These are phyloP conservation scores for Dryas iulia DNA, from an alignment of 1,140 invertebrate species.

Conservation along the genomic window DNA sequence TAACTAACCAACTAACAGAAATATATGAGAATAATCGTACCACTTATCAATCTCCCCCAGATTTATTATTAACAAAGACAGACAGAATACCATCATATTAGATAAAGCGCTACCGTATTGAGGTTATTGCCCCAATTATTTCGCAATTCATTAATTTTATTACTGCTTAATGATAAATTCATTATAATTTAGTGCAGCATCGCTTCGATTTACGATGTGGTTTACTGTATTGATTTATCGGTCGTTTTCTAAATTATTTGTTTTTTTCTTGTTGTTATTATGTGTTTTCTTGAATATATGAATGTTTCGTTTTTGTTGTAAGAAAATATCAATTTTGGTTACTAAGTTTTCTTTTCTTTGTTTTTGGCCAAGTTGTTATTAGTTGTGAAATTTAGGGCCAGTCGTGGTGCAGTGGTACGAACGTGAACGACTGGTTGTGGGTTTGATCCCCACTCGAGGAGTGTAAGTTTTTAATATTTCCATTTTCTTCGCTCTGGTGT, in stretches of 20 bases:
- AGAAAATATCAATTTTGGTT: not conserved
- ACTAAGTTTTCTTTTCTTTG: no score
- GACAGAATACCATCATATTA: slow-evolving; percentile 13
- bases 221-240: slow-evolving; percentile 34
- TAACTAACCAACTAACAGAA: no score
- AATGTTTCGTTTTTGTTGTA: not conserved
- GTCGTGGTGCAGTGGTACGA: no score
- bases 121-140: slow-evolving; percentile 26
- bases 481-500: no score
- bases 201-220: slow-evolving; percentile 35
- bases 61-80: slow-evolving; percentile 9
- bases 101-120: slow-evolving; percentile 26
- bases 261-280: slow-evolving; percentile 6
- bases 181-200: slow-evolving; percentile 39
- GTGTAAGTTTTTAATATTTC: no score
- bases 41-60: not conserved
- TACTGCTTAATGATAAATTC: slow-evolving; percentile 36
- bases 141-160: slow-evolving; percentile 35
- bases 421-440: no score
- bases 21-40: not conserved
- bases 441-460: no score
- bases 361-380: no score
- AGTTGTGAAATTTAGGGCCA: no score
- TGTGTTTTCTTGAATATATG: not conserved
- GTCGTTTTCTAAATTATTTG: slow-evolving; percentile 15